Evolutionary conservation across 2,113 vertebrate species (phyloP).

Genomic region (Illadopsis cleaveri): DNA sequence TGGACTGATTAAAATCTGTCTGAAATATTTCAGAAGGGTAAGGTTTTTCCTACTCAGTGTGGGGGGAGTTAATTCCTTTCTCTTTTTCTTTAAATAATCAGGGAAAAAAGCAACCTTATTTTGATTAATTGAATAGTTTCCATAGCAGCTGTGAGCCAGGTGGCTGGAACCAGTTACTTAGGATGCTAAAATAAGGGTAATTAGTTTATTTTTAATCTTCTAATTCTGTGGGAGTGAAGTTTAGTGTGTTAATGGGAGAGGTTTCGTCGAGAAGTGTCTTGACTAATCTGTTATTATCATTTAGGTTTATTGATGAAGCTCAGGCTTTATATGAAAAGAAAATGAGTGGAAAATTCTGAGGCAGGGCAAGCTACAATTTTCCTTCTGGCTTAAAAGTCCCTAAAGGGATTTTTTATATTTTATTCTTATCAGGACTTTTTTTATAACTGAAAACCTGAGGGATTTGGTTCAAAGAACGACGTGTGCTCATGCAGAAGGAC

Average conservation of each 20-base stretch:
- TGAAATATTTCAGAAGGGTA: slow-evolving; percentile 2
- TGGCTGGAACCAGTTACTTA: slow-evolving; percentile 44
- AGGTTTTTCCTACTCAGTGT: not conserved
- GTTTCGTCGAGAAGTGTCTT: slow-evolving; percentile 20
- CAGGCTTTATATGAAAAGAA: not conserved
- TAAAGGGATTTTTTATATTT: slow-evolving; percentile 24
- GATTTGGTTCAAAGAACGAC: slow-evolving; percentile 24
- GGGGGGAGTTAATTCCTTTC: not conserved
- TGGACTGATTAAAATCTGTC: not conserved
- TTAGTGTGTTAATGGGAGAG: slow-evolving; percentile 45
- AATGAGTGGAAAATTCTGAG: slow-evolving; percentile 1
- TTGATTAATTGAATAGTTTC: slow-evolving; percentile 67
- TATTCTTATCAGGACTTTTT: slow-evolving; percentile 29
- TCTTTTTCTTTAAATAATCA: slow-evolving; percentile 29
- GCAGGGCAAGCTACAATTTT: not conserved
- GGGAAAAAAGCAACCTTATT: not conserved
- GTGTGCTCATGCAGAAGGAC: slow-evolving; percentile 13
- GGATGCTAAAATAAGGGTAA: slow-evolving; percentile 54
- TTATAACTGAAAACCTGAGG: slow-evolving; percentile 31
- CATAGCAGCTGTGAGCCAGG: slow-evolving; percentile 65
- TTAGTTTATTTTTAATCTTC: slow-evolving; percentile 70
- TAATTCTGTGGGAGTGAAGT: slow-evolving; percentile 51
- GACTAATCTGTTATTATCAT: slow-evolving; percentile 55
- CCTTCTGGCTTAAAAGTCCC: not conserved
- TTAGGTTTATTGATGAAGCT: slow-evolving; percentile 47